Conservation (phyloP, 2,888 invertebrate species). For the Alitta virens region DNA sequence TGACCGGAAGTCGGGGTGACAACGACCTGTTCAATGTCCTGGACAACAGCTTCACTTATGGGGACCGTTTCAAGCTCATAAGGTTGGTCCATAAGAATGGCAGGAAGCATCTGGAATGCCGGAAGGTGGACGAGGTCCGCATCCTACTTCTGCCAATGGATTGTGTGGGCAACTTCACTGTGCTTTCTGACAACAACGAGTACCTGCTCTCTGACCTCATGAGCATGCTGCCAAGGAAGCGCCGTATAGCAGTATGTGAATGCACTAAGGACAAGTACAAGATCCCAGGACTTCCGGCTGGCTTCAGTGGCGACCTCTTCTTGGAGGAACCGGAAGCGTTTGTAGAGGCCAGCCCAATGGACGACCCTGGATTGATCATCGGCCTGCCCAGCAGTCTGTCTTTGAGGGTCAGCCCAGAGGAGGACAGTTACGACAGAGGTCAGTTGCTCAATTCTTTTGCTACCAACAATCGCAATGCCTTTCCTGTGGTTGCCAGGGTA, state of each 20-base stretch:
- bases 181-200: constrained; percentile 22
- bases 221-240: constrained; percentile 21
- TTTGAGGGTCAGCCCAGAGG: constrained; percentile 18
- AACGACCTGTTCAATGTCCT: not conserved
- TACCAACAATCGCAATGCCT: constrained; percentile 23
- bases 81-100: constrained; percentile 21
- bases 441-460: constrained; percentile 25
- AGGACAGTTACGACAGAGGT: constrained; percentile 16
- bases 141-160: constrained; percentile 22
- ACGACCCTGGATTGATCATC: constrained; percentile 20
- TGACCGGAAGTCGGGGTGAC: not conserved
- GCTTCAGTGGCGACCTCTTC: constrained; percentile 21
- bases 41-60: constrained; percentile 5
- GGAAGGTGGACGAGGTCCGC: constrained; percentile 11
- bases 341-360: constrained; percentile 23
- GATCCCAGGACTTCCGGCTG: constrained; percentile 27
- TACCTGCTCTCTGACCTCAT: constrained; percentile 26
- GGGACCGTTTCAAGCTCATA: constrained; percentile 23
- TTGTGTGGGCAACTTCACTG: constrained; percentile 26
- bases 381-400: constrained; percentile 23
- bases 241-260: constrained; percentile 16
- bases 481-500: constrained; percentile 27
- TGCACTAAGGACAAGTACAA: constrained; percentile 1
- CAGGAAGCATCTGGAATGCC: constrained; percentile 21
- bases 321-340: constrained; percentile 22